phyloP scores from a whole-genome alignment of 2,113 vertebrate species.

The Pituophis catenifer region DNA sequence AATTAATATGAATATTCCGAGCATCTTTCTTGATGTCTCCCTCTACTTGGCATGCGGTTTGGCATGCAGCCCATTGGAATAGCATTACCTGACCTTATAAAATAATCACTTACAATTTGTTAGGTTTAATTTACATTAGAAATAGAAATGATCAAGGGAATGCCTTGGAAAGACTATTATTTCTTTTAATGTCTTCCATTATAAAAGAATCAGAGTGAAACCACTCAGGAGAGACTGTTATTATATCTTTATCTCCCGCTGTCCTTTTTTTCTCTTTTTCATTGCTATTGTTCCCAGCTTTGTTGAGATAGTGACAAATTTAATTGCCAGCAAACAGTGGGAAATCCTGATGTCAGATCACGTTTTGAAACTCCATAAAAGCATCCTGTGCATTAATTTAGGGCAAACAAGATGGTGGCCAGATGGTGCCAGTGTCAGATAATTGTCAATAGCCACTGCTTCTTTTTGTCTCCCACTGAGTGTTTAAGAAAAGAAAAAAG shows the following conservation, averaged over 20 bases:
- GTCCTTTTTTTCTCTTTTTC: slow-evolving; percentile 48
- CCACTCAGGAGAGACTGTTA: slow-evolving; percentile 37
- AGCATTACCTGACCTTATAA: slow-evolving; percentile 43
- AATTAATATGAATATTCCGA: slow-evolving; percentile 26
- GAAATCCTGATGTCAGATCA: slow-evolving; percentile 52
- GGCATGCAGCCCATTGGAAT: slow-evolving; percentile 32
- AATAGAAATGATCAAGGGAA: slow-evolving; percentile 38
- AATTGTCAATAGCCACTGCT: background rate
- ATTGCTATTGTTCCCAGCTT: slow-evolving; percentile 48
- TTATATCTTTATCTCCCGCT: slow-evolving; percentile 39
- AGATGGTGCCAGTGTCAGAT: slow-evolving; percentile 48
- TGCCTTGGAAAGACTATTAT: slow-evolving; percentile 47
- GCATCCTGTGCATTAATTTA: slow-evolving; percentile 38
- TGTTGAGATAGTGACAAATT: slow-evolving; percentile 59
- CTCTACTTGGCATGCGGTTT: background rate
- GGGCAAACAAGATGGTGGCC: slow-evolving; percentile 28
- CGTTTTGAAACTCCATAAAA: slow-evolving; percentile 39
- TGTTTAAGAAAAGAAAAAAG: slow-evolving; percentile 17
- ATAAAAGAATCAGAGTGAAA: slow-evolving; percentile 50
- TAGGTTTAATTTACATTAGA: slow-evolving; percentile 48
- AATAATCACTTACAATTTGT: slow-evolving; percentile 37
- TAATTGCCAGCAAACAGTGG: slow-evolving; percentile 60
- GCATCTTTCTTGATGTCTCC: background rate
- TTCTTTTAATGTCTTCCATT: slow-evolving; percentile 56
- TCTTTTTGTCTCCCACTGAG: slow-evolving; percentile 22